A percentile compares a stretch with the other conserved stretches of the same genome.
phyloP scores from a whole-genome alignment of 2,113 vertebrate species.

The Percopsis transmontana region DNA sequence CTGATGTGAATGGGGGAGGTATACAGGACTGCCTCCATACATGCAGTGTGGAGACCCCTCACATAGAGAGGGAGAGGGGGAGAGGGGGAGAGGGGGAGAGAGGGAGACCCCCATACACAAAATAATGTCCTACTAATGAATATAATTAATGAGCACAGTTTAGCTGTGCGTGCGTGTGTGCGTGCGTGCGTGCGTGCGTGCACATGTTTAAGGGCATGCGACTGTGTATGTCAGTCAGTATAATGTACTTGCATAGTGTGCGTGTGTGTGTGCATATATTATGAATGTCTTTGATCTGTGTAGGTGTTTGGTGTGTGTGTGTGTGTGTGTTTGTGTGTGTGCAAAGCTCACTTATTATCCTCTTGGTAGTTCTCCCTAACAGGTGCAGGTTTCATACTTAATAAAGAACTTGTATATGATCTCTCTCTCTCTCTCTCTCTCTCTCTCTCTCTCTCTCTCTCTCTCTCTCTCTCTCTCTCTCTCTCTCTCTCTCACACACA shows the following conservation, averaged over 20 bases:
- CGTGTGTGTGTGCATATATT: not conserved
- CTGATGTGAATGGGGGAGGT: no score
- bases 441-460: not conserved
- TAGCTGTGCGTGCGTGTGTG: constrained; percentile 17
- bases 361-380: constrained; percentile 33
- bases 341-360: constrained; percentile 14
- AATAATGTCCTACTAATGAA: constrained; percentile 18
- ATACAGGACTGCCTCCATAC: not conserved
- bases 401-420: constrained; percentile 34
- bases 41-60: not conserved
- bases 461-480: not conserved
- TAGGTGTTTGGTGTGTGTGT: not conserved
- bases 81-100: not conserved
- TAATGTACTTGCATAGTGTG: not conserved
- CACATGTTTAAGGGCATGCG: not conserved
- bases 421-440: not conserved
- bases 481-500: not conserved
- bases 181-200: not conserved
- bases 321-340: constrained; percentile 2
- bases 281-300: not conserved
- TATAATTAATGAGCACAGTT: constrained; percentile 27
- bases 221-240: not conserved
- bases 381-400: constrained; percentile 48
- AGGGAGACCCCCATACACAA: not conserved
- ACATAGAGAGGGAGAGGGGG: no score